phyloP scores from a whole-genome alignment of 2,888 invertebrate species.

The Caenorhabditis sp. region DNA sequence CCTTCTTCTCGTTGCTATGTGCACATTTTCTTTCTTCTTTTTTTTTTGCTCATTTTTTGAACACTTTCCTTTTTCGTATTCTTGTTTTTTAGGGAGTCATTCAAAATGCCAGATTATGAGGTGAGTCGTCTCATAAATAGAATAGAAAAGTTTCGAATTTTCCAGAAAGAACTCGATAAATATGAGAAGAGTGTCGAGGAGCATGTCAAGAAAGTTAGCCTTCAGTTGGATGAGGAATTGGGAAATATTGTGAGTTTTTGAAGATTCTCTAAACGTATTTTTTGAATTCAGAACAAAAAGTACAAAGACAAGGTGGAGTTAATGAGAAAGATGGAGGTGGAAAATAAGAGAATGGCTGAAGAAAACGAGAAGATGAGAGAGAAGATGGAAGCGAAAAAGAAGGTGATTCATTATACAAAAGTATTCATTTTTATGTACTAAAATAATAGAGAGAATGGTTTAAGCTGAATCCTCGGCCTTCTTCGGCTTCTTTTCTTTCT shows the following conservation, averaged over 20 bases:
- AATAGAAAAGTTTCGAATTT: not conserved
- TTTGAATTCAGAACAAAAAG: conserved; percentile 45
- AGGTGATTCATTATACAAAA: conserved; percentile 10
- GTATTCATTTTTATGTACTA: too few species aligned
- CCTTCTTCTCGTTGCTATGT: conserved; percentile 37
- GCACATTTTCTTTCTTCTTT: conserved; percentile 6
- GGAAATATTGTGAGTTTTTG: conserved; percentile 36
- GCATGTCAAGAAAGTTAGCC: conserved; percentile 57
- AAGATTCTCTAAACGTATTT: not conserved
- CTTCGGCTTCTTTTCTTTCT: conserved; percentile 35
- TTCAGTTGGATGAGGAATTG: conserved; percentile 54
- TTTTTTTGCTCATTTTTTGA: conserved; percentile 7
- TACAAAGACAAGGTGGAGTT: conserved; percentile 43
- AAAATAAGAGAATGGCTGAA: conserved; percentile 40
- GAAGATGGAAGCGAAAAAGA: conserved; percentile 41
- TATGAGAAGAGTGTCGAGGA: conserved; percentile 61
- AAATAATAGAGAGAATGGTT: conserved; percentile 10
- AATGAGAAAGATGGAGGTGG: conserved; percentile 46
- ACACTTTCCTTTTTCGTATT: conserved; percentile 12
- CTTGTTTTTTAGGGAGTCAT: not conserved
- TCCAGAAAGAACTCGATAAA: conserved; percentile 56
- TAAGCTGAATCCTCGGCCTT: conserved; percentile 14
- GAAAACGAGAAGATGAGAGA: conserved; percentile 41
- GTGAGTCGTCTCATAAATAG: conserved; percentile 8
- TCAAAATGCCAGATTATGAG: conserved; percentile 52